Percentiles rank a stretch among this genome's conserved stretches.
These are phyloP conservation scores for Diaprepes abbreviatus DNA, from an alignment of 2,888 invertebrate species.

Conservation along the genomic window DNA sequence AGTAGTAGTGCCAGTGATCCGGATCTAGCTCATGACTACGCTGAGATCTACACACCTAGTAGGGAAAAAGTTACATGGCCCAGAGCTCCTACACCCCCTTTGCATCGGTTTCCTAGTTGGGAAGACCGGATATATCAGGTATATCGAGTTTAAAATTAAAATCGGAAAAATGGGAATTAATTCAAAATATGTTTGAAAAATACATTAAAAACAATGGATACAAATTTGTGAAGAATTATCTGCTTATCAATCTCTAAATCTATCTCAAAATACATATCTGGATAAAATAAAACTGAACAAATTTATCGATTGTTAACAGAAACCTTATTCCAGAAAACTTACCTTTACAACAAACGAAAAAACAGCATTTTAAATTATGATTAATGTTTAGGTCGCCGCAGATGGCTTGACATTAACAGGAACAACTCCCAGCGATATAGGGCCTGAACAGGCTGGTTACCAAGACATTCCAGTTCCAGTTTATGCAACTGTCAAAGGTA, in stretches of 20 bases:
- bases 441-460: constrained; percentile 78
- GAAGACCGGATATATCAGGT: constrained; percentile 97
- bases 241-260: too few relatives aligned
- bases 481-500: constrained; percentile 95
- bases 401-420: constrained; percentile 70
- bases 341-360: too few relatives aligned
- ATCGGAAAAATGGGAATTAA: too few relatives aligned
- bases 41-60: constrained; percentile 94
- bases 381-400: constrained; percentile 69
- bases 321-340: too few relatives aligned
- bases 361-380: too few relatives aligned
- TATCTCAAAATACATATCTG: too few relatives aligned
- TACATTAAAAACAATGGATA: too few relatives aligned
- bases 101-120: constrained; percentile 84
- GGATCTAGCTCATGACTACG: constrained; percentile 88
- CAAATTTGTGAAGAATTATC: too few relatives aligned
- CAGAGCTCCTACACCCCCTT: constrained; percentile 87
- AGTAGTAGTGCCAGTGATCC: constrained; percentile 77
- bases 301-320: too few relatives aligned
- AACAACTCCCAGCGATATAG: constrained; percentile 66
- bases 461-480: constrained; percentile 94
- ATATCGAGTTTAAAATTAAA: constrained; percentile 51
- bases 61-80: constrained; percentile 72
- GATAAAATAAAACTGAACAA: too few relatives aligned
- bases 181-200: too few relatives aligned